These are phyloP conservation scores for Catalaphyllia jardinei DNA, from an alignment of 64 coral and sea anemone species.

Conservation along the genomic window DNA sequence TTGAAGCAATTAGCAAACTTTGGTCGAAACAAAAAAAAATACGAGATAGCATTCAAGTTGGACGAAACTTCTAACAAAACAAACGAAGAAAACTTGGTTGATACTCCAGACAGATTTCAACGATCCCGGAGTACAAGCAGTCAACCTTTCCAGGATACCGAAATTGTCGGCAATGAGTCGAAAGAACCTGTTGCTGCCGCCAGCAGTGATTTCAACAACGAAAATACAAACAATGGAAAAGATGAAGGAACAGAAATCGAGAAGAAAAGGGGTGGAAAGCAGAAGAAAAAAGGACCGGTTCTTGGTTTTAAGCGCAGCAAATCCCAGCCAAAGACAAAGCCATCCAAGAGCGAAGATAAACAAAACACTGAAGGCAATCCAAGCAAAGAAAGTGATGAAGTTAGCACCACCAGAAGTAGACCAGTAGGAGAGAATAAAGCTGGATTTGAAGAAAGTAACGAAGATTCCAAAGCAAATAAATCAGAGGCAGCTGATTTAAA, in stretches of 20 bases:
- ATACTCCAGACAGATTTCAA: not conserved
- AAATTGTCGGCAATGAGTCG: not conserved
- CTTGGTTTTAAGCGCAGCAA: constrained; percentile 11
- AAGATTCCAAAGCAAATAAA: not conserved
- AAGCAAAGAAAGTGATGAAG: constrained; percentile 12
- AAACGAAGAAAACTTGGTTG: not conserved
- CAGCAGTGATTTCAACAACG: not conserved
- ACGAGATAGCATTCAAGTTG: not conserved
- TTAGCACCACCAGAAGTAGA: not conserved
- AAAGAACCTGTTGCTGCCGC: not conserved
- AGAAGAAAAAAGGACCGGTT: constrained; percentile 14
- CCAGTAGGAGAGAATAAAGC: not conserved
- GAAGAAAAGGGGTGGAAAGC: not conserved
- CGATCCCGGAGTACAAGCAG: not conserved
- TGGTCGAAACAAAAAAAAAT: constrained; percentile 23
- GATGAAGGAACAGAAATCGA: not conserved
- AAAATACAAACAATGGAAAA: not conserved
- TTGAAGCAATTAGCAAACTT: constrained; percentile 29
- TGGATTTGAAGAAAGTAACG: not conserved
- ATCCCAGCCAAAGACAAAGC: not conserved
- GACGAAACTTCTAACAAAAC: not conserved
- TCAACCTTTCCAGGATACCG: not conserved
- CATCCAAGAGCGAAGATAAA: not conserved
- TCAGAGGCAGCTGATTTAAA: not conserved
- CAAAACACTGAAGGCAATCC: not conserved